Conservation (phyloP, 92 coral and sea anemone species). For the Porites lobata region DNA sequence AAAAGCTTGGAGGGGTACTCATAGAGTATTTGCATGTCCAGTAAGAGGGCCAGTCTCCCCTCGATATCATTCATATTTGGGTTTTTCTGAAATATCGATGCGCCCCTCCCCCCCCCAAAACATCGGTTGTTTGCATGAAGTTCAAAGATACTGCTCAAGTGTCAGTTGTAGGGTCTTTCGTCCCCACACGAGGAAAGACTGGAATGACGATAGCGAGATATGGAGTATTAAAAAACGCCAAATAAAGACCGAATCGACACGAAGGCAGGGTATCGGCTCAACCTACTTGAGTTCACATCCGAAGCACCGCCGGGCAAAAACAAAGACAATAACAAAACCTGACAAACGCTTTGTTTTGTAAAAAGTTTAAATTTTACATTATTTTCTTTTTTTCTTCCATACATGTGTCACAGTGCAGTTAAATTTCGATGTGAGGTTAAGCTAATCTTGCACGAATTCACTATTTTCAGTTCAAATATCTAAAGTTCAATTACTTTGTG, state of each 20-base stretch:
- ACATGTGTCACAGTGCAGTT: constrained; percentile 8
- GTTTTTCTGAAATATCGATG: too few species aligned
- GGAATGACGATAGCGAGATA: too few species aligned
- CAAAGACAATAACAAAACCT: constrained; percentile 14
- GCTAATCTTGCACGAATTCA: not conserved
- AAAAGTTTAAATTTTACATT: constrained; percentile 32
- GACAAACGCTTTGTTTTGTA: constrained; percentile 20
- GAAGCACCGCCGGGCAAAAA: not conserved
- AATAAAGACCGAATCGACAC: too few species aligned
- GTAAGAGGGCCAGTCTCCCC: too few species aligned
- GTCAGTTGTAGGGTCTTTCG: too few species aligned
- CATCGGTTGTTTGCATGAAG: too few species aligned
- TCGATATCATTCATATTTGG: too few species aligned
- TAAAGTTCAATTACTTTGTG: constrained; percentile 9
- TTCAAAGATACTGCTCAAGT: too few species aligned
- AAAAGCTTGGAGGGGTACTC: constrained; percentile 5
- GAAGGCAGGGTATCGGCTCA: not conserved
- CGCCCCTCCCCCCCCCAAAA: too few species aligned
- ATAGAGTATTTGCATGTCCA: too few species aligned
- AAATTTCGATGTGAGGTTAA: not conserved
- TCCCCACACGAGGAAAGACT: too few species aligned
- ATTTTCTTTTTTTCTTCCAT: not conserved
- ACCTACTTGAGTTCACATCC: not conserved
- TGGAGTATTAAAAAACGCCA: too few species aligned
- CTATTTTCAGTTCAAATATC: constrained; percentile 5